Evolutionary conservation across 2,888 invertebrate genomes (phyloP), one percentile per base, ranked within the genome.

Genomic region (Hypercompe scribonia): DNA sequence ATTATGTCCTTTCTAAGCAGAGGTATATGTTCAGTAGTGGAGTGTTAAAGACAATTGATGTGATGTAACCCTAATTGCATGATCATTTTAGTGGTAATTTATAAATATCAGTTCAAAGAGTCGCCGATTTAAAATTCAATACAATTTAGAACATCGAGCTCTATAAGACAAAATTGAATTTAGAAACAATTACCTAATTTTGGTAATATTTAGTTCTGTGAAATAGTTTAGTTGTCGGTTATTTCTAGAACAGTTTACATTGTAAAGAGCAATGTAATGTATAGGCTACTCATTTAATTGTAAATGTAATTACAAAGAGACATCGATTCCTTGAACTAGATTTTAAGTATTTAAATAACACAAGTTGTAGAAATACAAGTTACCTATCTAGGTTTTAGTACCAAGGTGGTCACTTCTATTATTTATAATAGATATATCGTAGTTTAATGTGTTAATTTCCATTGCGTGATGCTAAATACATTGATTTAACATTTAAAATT

Each of bases 271-370:
- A 46, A 68, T 72, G 71, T 64, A 71, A 72, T 67, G 66, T 77
- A 65, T 74, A 70, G 75, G 78, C 76, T 81, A 77, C 64, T 76
- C 39, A 65, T 76, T 76, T 36, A 66, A 75, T 78, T 77, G 76
- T 61, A 71, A 73, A 65, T 76, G 75, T 36, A 66, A 75, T 78
- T 77, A 77, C 63, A 71, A 73, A 71, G 81, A 78, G 50, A 74
- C 80, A 74, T 76, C 65, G 83, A 83, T 82, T 86, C 93, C 93
- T 93, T 93, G 93, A 90, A 89, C 93, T 91, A 84, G 84, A 89
- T 92, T 85, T 76, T 88, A 70, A 87, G 88, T 90, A 89, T 90
- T 90, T 83, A 90, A 90, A 90, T 90, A 82, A 84, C 82, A 83
- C 81, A 78, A 81, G 81, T 79, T 72, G 74, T 74, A 65, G 66